Evolutionary conservation across 2,113 vertebrate genomes (phyloP), one percentile per base, ranked within the genome.

Genomic region (Prochilodus magdalenae): DNA sequence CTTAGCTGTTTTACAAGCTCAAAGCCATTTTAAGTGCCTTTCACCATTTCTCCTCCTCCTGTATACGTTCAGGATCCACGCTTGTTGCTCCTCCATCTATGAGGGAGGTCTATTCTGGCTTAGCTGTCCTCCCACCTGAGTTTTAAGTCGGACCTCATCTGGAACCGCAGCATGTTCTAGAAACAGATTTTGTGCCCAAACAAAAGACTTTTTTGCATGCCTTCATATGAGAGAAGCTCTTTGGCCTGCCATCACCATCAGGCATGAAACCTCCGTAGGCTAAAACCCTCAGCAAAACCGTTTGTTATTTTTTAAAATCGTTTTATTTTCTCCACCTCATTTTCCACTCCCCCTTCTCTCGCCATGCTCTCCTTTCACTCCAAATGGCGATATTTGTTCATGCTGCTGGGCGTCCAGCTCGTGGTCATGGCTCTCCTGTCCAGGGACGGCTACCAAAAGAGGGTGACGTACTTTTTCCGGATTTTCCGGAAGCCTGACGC

Each of bases 351-450:
- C 51, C 6, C 73, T 0, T 1, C 73, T 0, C 1, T 70, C 89
- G 11, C 77, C 90, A 91, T 92, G 89, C 11, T 85, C 66, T 83
- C 81, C 2, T 80, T 94, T 24, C 92, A 92, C 84, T 92, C 94
- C 78, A 94, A 93, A 86, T 94, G 90, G 91, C 93, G 92, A 33
- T 92, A 93, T 86, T 80, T 95, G 76, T 87, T 95, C 74, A 89
- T 95, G 88, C 90, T 96, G 82, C 86, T 95, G 81, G 93, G 93
- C 33, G 91, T 94, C 49, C 94, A 96, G 89, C 86, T 96, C 82
- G 93, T 95, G 16, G 89, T 95, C 59, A 92, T 96, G 92, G 92
- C 92, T 0, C 79, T 96, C 70, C 91, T 96, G 55, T 95, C 94
- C 79, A 87, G 90, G 3, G 94, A 94, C 59, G 91, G 91, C 1